Evolutionary conservation across 2,797 vertebrate species (phyloP).

Genomic region (Uromys caudimaculatus): DNA sequence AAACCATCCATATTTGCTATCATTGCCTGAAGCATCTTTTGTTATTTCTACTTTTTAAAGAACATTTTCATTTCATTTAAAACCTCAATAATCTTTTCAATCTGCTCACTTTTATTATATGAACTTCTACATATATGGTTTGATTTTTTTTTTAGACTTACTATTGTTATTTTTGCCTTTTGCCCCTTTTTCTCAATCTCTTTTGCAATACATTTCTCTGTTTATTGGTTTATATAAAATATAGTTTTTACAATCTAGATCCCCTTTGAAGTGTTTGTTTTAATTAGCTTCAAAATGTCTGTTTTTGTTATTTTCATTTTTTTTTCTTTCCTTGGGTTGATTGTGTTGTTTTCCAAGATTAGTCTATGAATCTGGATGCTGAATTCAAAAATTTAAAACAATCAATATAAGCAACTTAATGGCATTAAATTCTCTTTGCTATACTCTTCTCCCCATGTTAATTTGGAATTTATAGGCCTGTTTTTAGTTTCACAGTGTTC

Average conservation of each 20-base stretch:
- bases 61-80: slow-evolving; percentile 25
- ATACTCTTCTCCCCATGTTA: background rate
- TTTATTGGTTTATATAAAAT: slow-evolving; percentile 37
- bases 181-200: background rate
- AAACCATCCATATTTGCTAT: slow-evolving; percentile 34
- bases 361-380: slow-evolving; percentile 3
- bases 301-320: background rate
- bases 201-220: background rate
- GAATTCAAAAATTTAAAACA: background rate
- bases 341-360: slow-evolving; percentile 22
- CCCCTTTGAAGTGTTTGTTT: slow-evolving; percentile 31
- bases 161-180: slow-evolving; percentile 8
- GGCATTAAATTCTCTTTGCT: background rate
- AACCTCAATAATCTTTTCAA: slow-evolving; percentile 32
- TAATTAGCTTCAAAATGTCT: slow-evolving; percentile 30
- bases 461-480: background rate
- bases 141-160: background rate
- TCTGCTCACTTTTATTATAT: slow-evolving; percentile 3
- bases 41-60: slow-evolving; percentile 43
- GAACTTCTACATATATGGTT: background rate
- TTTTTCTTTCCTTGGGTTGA: background rate
- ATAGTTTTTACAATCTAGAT: background rate
- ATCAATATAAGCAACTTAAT: background rate
- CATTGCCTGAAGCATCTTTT: background rate
- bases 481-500: slow-evolving; percentile 14